Evolutionary conservation across 2,113 vertebrate genomes (phyloP).

Genomic region (Pelvicachromis taeniatus): DNA sequence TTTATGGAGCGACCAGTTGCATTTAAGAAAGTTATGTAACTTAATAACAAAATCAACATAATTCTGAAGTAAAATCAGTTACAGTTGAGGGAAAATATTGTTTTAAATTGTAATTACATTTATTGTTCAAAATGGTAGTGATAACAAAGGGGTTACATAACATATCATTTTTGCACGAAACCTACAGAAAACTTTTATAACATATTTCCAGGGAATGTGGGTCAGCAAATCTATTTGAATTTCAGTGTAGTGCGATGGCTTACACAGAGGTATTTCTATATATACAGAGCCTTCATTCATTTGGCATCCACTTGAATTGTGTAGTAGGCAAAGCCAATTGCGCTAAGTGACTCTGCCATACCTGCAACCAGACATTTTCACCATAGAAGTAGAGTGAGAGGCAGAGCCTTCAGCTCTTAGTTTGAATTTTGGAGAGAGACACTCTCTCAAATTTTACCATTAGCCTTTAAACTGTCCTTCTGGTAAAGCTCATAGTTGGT

Average conservation of each 20-base stretch:
- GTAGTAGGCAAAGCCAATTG: not conserved
- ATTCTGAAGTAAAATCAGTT: not conserved
- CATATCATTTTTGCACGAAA: not conserved
- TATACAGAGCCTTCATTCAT: not conserved
- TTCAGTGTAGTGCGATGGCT: not conserved
- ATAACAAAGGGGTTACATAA: not conserved
- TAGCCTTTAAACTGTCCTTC: not conserved
- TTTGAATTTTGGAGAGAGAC: not conserved
- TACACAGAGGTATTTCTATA: not conserved
- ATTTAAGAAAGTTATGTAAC: not conserved
- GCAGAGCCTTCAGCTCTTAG: not conserved
- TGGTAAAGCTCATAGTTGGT: not conserved
- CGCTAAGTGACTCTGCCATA: accelerated
- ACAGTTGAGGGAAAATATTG: not conserved
- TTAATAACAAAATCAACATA: not conserved
- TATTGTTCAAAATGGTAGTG: accelerated
- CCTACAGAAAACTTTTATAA: not conserved
- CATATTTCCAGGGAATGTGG: not conserved
- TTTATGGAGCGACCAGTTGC: not conserved
- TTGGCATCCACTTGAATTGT: not conserved
- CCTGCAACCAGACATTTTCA: not conserved
- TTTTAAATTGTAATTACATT: not conserved
- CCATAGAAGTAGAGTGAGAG: not conserved
- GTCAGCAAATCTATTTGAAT: not conserved
- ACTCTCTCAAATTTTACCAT: not conserved